Percentiles rank a stretch among this genome's conserved stretches.
Conservation (phyloP, 2,113 vertebrate genomes). For the Microtus oregoni region DNA sequence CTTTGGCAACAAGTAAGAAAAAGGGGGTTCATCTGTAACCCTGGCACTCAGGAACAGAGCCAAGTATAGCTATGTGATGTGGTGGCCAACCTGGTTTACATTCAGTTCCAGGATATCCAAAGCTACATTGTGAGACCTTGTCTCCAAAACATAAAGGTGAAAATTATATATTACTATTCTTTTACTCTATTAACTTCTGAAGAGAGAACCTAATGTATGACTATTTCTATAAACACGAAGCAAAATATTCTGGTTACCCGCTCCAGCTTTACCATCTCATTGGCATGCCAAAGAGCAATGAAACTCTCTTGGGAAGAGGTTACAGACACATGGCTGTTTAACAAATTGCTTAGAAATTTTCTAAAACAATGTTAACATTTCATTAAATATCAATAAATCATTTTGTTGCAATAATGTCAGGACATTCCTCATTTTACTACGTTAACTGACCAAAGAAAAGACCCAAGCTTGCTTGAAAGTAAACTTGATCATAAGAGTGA, state of each 20-base stretch:
- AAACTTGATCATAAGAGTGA: slow-evolving; percentile 35
- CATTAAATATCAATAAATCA: slow-evolving; percentile 39
- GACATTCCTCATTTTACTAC: neutral
- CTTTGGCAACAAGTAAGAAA: neutral
- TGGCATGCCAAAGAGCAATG: slow-evolving; percentile 2
- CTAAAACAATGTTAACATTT: slow-evolving; percentile 5
- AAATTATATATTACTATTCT: slow-evolving; percentile 13
- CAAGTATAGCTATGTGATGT: neutral
- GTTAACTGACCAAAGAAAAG: slow-evolving; percentile 29
- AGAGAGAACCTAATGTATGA: slow-evolving; percentile 28
- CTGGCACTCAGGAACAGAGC: neutral
- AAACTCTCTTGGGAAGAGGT: neutral
- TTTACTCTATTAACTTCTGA: slow-evolving; percentile 29
- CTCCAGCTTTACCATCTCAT: slow-evolving; percentile 36
- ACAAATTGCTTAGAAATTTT: slow-evolving; percentile 17
- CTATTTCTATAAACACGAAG: slow-evolving; percentile 4
- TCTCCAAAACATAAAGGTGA: neutral
- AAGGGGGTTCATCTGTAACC: neutral
- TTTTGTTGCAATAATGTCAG: slow-evolving; percentile 34
- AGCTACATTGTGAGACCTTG: neutral
- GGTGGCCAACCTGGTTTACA: neutral
- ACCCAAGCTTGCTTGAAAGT: neutral
- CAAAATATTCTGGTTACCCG: neutral
- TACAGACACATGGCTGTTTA: slow-evolving; percentile 2
- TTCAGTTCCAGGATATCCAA: neutral